Percentiles rank a stretch among this genome's conserved stretches.
Conservation (phyloP, 2,888 invertebrate species). For the Caenorhabditis sp. region DNA sequence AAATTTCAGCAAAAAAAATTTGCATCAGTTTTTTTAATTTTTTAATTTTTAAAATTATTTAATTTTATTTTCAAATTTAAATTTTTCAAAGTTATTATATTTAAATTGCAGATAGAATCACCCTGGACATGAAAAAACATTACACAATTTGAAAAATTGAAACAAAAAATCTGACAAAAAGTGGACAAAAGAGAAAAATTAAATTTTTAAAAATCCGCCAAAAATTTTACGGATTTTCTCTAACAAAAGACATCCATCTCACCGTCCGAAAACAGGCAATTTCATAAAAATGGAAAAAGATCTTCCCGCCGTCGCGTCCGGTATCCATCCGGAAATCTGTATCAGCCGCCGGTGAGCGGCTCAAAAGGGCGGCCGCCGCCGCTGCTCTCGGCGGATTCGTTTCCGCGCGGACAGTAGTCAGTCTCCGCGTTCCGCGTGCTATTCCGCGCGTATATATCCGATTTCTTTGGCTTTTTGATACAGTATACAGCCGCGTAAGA, state of each 20-base stretch:
- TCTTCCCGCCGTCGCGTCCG: not conserved
- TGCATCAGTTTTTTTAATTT: no score
- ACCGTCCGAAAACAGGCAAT: not conserved
- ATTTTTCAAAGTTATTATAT: no score
- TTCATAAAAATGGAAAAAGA: slow-evolving; percentile 2
- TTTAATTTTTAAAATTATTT: no score
- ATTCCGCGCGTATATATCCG: slow-evolving; percentile 40
- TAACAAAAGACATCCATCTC: not conserved
- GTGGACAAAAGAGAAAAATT: no score
- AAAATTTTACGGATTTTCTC: no score
- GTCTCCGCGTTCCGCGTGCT: slow-evolving; percentile 45
- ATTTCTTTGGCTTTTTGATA: slow-evolving; percentile 33
- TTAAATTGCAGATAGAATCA: no score
- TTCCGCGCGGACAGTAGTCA: slow-evolving; percentile 28
- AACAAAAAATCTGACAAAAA: no score
- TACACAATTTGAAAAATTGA: no score
- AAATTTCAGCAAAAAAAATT: no score
- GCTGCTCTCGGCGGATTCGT: slow-evolving; percentile 31
- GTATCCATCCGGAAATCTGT: slow-evolving; percentile 55
- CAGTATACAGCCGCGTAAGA: not conserved
- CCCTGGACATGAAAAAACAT: no score
- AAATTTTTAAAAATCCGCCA: no score
- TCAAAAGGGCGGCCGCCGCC: slow-evolving; percentile 1
- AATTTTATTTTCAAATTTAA: no score
- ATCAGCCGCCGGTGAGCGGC: not conserved